Percentiles rank a stretch among this genome's conserved stretches.
phyloP scores from a whole-genome alignment of 2,888 invertebrate species.

The Drosophila meridiana region DNA sequence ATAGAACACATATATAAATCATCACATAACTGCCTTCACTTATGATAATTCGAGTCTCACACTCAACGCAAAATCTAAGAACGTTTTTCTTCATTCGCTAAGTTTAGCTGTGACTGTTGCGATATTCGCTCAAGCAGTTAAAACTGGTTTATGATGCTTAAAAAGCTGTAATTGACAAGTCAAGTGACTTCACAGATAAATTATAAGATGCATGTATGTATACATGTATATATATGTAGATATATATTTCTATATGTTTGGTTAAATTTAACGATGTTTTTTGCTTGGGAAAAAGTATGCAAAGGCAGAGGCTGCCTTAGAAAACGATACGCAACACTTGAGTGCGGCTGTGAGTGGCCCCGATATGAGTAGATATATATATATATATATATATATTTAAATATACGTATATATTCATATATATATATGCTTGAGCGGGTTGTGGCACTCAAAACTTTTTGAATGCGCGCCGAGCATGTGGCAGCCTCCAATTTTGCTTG shows the following conservation, averaged over 20 bases:
- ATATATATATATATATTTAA: background rate
- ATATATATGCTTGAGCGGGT: constrained; percentile 25
- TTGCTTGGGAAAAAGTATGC: constrained; percentile 32
- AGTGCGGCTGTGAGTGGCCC: constrained; percentile 51
- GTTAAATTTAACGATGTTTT: constrained; percentile 43
- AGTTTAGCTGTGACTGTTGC: background rate
- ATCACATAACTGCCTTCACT: background rate
- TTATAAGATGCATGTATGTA: background rate
- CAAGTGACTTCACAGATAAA: constrained; percentile 22
- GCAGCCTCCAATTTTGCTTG: constrained; percentile 62
- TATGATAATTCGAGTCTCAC: background rate
- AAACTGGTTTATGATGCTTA: constrained; percentile 13
- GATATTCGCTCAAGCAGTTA: constrained; percentile 1
- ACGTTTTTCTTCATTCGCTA: background rate
- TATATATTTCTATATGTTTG: background rate
- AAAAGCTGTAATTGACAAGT: constrained; percentile 42
- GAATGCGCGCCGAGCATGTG: constrained; percentile 50
- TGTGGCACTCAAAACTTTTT: constrained; percentile 62
- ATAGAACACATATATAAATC: background rate
- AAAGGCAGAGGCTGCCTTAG: constrained; percentile 23
- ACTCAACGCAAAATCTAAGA: background rate
- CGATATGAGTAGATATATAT: constrained; percentile 33
- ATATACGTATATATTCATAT: constrained; percentile 13
- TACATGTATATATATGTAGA: constrained; percentile 8
- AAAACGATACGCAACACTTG: constrained; percentile 49